phyloP scores from a whole-genome alignment of 2,888 invertebrate species.

The Tinea trinotella region DNA sequence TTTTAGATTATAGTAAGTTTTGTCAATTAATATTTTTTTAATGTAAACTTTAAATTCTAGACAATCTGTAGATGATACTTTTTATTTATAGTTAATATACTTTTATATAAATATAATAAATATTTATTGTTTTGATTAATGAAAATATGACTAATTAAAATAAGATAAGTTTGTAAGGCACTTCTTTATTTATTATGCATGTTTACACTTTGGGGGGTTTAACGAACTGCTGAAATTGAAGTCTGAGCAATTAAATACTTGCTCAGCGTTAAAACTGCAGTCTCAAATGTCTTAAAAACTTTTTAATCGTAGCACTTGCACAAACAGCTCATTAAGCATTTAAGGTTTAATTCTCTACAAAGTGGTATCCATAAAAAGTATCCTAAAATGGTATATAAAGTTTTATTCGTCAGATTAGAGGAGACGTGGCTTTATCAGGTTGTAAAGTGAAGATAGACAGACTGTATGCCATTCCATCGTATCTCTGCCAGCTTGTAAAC shows the following conservation, averaged over 20 bases:
- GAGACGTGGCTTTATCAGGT: conserved; percentile 40
- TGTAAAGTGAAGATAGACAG: conserved; percentile 58
- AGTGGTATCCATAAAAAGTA: conserved; percentile 54
- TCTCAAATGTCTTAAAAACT: conserved; percentile 48
- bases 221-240: background rate
- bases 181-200: too few species aligned
- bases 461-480: conserved; percentile 17
- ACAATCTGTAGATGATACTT: too few species aligned
- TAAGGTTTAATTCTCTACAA: conserved; percentile 59
- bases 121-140: too few species aligned
- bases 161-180: too few species aligned
- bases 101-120: too few species aligned
- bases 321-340: conserved; percentile 60
- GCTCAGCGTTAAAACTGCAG: conserved; percentile 9
- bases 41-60: too few species aligned
- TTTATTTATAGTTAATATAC: too few species aligned
- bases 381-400: conserved; percentile 60
- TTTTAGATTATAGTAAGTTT: too few species aligned
- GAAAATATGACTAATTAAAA: too few species aligned
- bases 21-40: too few species aligned
- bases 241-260: conserved; percentile 1
- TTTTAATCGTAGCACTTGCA: conserved; percentile 41
- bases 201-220: background rate
- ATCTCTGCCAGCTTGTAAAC: conserved; percentile 52
- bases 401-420: conserved; percentile 65